phyloP scores from a whole-genome alignment of 2,797 vertebrate species.

The Enteromius radiatus region DNA sequence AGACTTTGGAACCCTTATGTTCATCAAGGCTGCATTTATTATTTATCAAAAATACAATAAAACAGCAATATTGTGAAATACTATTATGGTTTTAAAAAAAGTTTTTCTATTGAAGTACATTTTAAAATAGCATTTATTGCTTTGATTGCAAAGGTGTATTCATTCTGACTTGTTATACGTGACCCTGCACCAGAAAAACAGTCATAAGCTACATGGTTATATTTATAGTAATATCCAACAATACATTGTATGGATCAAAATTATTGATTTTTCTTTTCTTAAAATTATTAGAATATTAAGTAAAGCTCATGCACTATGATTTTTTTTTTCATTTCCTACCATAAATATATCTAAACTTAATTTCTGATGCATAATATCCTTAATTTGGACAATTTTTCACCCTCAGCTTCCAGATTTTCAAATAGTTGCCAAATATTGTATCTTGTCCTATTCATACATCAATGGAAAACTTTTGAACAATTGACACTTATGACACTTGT shows the following conservation, averaged over 20 bases:
- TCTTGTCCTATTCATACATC: no score
- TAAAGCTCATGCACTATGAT: no score
- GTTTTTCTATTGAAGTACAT: not conserved
- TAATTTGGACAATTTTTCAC: no score
- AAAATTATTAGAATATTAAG: not conserved
- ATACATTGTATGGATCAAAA: no score
- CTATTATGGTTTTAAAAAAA: not conserved
- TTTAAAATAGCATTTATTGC: not conserved
- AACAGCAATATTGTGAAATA: not conserved
- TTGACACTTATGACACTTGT: no score
- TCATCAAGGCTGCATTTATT: not conserved
- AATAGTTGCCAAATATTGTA: no score
- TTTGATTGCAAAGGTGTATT: not conserved
- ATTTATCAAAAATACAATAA: not conserved
- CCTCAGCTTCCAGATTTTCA: no score
- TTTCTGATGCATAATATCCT: not conserved
- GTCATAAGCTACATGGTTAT: no score
- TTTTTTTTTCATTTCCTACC: no score
- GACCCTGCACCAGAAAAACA: not conserved
- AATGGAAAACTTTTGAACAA: no score
- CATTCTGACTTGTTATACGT: not conserved
- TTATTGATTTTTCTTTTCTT: no score
- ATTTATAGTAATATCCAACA: no score
- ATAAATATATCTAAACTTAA: not conserved
- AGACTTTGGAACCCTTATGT: not conserved